Conservation (phyloP, 2,113 vertebrate genomes). For the Setophaga coronata region DNA sequence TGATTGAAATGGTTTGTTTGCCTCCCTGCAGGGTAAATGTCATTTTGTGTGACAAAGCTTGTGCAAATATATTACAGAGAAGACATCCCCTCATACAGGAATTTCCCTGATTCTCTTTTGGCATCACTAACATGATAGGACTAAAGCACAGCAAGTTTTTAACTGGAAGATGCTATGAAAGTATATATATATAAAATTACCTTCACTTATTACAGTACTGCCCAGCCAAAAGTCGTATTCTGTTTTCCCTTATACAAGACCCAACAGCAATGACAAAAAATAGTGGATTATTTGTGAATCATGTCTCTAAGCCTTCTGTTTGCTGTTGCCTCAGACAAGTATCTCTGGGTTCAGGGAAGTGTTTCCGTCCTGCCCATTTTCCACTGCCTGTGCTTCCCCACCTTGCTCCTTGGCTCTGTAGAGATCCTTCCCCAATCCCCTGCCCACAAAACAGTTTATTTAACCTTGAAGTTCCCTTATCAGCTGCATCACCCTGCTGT, state of each 20-base stretch:
- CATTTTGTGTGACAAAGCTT: background rate
- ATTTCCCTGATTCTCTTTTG: background rate
- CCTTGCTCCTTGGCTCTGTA: background rate
- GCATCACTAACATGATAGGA: background rate
- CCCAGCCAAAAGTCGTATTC: background rate
- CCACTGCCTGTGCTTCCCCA: background rate
- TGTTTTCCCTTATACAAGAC: background rate
- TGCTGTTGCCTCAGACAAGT: background rate
- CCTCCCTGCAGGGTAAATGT: background rate
- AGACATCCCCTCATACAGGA: background rate
- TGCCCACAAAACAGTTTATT: background rate
- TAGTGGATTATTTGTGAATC: background rate
- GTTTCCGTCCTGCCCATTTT: background rate
- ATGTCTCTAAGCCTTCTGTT: background rate
- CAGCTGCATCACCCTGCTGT: slow-evolving; percentile 33
- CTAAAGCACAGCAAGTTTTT: background rate
- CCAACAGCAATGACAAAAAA: background rate
- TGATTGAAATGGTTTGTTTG: slow-evolving; percentile 7
- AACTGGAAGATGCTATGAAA: background rate
- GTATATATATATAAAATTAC: background rate
- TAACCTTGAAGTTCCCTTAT: slow-evolving; percentile 67
- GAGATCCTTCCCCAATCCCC: background rate
- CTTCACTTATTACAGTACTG: background rate
- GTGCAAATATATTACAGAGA: background rate
- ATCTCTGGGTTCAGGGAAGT: background rate